Base-by-base conservation (phyloP, 2,113 vertebrate genomes). In the Pseudorhombus dupliciocellatus region DNA sequence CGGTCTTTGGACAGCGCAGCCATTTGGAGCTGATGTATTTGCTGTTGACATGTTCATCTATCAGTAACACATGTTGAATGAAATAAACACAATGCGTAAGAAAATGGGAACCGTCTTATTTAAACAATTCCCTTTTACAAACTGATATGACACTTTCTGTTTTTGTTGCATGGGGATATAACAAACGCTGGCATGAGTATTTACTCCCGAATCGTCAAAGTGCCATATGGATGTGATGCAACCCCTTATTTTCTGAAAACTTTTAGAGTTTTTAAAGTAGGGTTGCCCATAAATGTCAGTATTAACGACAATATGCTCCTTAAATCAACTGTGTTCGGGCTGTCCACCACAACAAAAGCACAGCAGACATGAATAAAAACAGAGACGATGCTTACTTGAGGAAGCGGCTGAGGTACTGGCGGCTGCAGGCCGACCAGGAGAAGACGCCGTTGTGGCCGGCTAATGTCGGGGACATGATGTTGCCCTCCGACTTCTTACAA, bases 381-480 rank as follows among this genome's bases (percentile, higher is more conserved):
- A 22, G 16, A 63, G 30, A 54, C 7, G 64, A 2, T 73, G 63
- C 87, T 85, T 91, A 97, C 96, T 95, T 96, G 70, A 97, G 87
- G 84, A 97, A 97, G 50, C 82, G 94, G 68, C 91, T 94, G 73
- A 97, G 95, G 80, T 96, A 95, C 75, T 96, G 96, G 7, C 96
- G 94, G 70, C 96, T 97, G 86, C 96, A 97, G 28, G 93, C 83
- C 1, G 96, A 97, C 96, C 96, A 97, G 42, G 95, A 97, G 91
- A 97, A 97, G 81, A 96, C 85, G 0, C 96, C 96, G 0, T 97
- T 96, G 80, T 95, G 94, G 28, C 96, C 96, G 0, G 96, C 95
- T 68, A 97, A 80, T 0, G 95, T 97, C 4, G 96, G 96, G 20
- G 96, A 96, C 96, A 97, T 97, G 77, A 97, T 97, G 89, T 94